Evolutionary conservation across 2,888 invertebrate species (phyloP).

Genomic region (Eristalis tenax): DNA sequence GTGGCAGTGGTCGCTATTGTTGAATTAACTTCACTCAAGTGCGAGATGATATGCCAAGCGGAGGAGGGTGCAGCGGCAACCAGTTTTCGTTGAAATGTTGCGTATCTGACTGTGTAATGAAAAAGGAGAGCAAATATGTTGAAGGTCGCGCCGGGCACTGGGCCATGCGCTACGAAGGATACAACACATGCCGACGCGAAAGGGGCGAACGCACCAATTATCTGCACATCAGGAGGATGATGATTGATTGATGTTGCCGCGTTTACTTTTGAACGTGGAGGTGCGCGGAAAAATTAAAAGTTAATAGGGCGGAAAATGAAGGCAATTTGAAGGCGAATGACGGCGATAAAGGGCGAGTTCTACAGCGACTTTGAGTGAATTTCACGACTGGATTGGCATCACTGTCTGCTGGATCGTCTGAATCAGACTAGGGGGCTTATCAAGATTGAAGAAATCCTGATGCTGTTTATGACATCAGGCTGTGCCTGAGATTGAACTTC

Average conservation of each 20-base stretch:
- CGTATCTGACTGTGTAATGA: constrained; percentile 12
- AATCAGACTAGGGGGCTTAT: background rate
- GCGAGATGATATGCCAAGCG: constrained; percentile 37
- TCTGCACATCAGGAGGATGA: background rate
- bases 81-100: constrained; percentile 2
- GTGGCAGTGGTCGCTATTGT: constrained; percentile 7
- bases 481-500: background rate
- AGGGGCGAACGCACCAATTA: background rate
- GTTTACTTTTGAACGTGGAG: constrained; percentile 1
- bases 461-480: background rate
- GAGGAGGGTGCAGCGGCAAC: background rate
- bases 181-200: background rate
- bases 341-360: background rate
- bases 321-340: background rate
- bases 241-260: constrained; percentile 9
- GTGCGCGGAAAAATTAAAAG: constrained; percentile 19
- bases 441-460: background rate
- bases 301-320: constrained; percentile 25
- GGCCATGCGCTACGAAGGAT: background rate
- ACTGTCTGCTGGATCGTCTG: background rate
- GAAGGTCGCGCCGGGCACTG: background rate
- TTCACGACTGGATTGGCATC: background rate
- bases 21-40: constrained; percentile 44
- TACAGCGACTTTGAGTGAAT: background rate
- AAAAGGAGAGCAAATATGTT: background rate